Evolutionary conservation across 1,140 invertebrate species (phyloP), one percentile per base, ranked within the genome.

Genomic region (Dufourea novaeangliae): DNA sequence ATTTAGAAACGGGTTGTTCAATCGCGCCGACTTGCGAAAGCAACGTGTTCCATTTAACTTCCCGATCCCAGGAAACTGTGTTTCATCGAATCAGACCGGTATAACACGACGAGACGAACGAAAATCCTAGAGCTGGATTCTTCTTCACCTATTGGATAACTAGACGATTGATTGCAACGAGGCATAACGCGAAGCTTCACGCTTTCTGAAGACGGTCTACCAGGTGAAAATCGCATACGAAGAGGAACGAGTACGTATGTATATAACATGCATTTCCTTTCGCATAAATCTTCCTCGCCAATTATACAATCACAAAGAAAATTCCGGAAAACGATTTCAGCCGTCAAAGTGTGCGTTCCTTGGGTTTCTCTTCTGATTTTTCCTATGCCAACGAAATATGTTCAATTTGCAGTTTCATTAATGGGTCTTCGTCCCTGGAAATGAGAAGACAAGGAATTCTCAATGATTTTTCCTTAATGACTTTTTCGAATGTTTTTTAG

Each of bases 131-230:
- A 70, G n/a, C 67, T 7, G 20, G 8, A 29, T 39, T 57, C 64
- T 52, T 66, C 66, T 56, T 69, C 57, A 27, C 73, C 79, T 78
- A 80, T 84, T 77, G 82, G 74, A 83, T 79, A 84, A 85, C 78
- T 69, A 80, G 78, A 69, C 75, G 78, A 84, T 84, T 67, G 67
- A 73, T 66, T 44, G 82, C 83, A 85, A 61, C 82, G 81, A 86
- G 61, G 82, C 82, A 72, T 78, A 34, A 64, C 75, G 54, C 59
- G 34, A 41, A 62, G 71, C 70, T 79, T 83, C 79, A 86, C 85
- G 86, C 84, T 83, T 87, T 87, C 79, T 85, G 76, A 86, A 84
- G 78, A 73, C 17, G 62, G 29, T 71, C 69, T 70, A 80, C 82
- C 76, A 84, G 83, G 83, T 78, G 83, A 85, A 77, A 85, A 85